Evolutionary conservation across 1,140 invertebrate genomes (phyloP), one percentile per base, ranked within the genome.

Genomic region (Pemphigus obesinymphae): DNA sequence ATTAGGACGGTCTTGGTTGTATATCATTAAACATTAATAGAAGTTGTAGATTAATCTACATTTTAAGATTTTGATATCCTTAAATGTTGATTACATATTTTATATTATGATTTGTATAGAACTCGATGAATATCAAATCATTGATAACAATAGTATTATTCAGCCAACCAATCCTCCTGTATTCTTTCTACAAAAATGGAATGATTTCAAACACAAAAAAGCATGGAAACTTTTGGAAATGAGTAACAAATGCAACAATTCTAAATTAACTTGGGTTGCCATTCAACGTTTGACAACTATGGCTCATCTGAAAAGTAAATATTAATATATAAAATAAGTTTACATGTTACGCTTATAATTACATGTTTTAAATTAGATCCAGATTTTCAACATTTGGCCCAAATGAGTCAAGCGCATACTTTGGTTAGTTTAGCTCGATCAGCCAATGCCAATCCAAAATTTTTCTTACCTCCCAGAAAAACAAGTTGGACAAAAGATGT

Each of bases 401-500:
- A 92, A 86, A 90, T 90, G 84, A 87, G 91, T 61, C 90, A 92
- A 86, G 88, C 89, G 63, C 89, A 88, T 85, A 92, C 90, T 45
- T 91, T 91, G 6, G 88, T 92, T 5, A 88, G 89, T 45, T 86
- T 93, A 37, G 91, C 91, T 37, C 85, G 91, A 84, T 89, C 89
- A 13, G 84, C 86, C 50, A 88, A 89, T 83, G 88, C 88, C 26
- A 89, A 92, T 85, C 84, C 89, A 75, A 86, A 89, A 29, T 91
- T 91, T 82, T 92, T 92, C 84, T 84, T 92, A n/a, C 89, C 89
- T 55, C 90, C 91, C 10, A 91, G 91, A 3, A 89, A 90, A 23
- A 48, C 66, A 29, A 78, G 40, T 37, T 63, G 75, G 55, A 63
- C 73, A 31, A 58, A 72, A 82, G 61, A 73, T 45, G 53, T 58